A percentile compares a stretch with the other conserved stretches of the same genome.
These are phyloP conservation scores for Tromatobia lineatoria DNA, from an alignment of 2,888 invertebrate genomes.

Conservation along the genomic window DNA sequence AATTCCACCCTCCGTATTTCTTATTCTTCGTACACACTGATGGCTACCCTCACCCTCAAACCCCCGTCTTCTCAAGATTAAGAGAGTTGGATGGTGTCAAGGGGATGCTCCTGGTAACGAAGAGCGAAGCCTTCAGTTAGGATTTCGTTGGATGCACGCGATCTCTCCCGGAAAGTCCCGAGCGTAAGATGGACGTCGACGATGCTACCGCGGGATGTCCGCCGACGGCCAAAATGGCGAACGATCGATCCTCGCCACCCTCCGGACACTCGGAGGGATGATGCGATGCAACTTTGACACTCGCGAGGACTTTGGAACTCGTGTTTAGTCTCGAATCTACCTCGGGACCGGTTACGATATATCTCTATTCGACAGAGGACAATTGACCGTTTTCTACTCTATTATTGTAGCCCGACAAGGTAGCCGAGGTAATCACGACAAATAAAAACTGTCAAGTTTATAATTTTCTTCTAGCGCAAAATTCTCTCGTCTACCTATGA, in stretches of 20 bases:
- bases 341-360: conserved; percentile 12
- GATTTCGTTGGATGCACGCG: conserved; percentile 32
- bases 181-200: conserved; percentile 65
- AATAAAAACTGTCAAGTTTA: not conserved
- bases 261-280: conserved; percentile 10
- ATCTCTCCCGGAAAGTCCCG: conserved; percentile 35
- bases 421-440: not conserved
- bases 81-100: not conserved
- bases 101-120: conserved; percentile 6
- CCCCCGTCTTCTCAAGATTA: not conserved
- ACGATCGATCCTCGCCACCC: conserved; percentile 13
- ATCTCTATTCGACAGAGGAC: not conserved
- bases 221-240: conserved; percentile 82
- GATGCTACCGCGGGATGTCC: conserved; percentile 77
- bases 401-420: not conserved
- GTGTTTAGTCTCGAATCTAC: conserved; percentile 18
- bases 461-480: not conserved
- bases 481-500: not conserved
- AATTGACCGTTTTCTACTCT: not conserved
- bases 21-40: conserved; percentile 63
- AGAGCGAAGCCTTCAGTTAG: not conserved
- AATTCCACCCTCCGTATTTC: conserved; percentile 42
- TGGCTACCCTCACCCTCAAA: not conserved
- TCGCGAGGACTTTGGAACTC: not conserved
- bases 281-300: conserved; percentile 31